Conservation (phyloP, 1,140 invertebrate genomes). For the Drusus annulatus region DNA sequence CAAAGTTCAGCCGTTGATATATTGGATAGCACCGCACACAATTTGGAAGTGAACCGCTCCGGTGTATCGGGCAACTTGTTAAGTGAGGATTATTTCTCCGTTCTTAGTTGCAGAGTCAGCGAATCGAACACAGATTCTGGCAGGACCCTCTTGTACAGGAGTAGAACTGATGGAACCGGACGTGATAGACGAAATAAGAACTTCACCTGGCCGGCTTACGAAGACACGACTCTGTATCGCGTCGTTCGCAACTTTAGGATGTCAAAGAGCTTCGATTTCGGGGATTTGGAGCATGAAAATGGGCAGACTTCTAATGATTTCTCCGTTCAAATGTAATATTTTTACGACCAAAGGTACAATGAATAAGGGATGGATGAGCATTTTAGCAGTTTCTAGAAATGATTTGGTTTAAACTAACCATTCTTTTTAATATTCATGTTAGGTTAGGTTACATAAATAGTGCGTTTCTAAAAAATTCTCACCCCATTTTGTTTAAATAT, state of each 20-base stretch:
- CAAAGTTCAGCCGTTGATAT: background rate
- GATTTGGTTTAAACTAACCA: too few species aligned
- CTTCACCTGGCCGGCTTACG: conserved; percentile 67
- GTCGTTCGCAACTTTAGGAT: conserved; percentile 68
- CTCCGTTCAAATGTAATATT: too few species aligned
- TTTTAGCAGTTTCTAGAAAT: too few species aligned
- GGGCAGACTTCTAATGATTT: background rate
- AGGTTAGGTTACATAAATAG: too few species aligned
- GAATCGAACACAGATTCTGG: background rate
- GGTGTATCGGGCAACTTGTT: background rate
- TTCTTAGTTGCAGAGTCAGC: background rate
- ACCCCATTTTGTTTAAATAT: too few species aligned
- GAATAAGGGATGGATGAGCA: background rate
- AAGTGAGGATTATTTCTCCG: background rate
- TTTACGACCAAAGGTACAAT: background rate
- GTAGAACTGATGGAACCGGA: background rate
- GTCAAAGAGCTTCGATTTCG: conserved; percentile 66
- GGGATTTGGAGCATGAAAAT: background rate
- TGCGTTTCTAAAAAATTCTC: too few species aligned
- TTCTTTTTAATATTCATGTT: too few species aligned
- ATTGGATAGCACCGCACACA: too few species aligned
- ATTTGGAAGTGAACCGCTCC: background rate
- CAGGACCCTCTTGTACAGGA: background rate
- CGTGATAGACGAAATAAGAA: background rate
- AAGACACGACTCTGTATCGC: conserved; percentile 68